phyloP scores from a whole-genome alignment of 2,797 vertebrate species.

The Coregonus suidteri region DNA sequence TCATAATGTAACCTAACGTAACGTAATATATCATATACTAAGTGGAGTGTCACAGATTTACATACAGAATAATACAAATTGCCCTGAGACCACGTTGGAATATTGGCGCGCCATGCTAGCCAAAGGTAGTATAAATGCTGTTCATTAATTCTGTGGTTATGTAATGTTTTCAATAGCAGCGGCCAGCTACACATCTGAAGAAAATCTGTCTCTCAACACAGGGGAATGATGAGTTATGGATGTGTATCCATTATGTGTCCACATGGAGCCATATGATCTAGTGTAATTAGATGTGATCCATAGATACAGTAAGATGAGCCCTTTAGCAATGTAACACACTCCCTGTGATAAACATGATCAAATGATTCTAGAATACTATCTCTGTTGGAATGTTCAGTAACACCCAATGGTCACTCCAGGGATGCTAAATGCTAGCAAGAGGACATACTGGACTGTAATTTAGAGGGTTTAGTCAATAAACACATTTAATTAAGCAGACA shows the following conservation, averaged over 20 bases:
- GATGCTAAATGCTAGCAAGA: constrained; percentile 49
- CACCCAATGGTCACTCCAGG: constrained; percentile 28
- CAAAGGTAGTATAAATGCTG: background rate
- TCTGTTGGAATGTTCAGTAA: background rate
- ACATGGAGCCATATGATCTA: background rate
- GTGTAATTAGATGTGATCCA: background rate
- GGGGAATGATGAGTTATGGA: constrained; percentile 1
- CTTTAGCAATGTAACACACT: background rate
- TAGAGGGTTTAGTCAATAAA: constrained; percentile 54
- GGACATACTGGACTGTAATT: constrained; percentile 50
- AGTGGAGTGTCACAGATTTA: no score
- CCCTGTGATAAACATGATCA: constrained; percentile 3
- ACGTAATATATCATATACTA: no score
- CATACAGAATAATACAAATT: no score
- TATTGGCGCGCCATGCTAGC: background rate
- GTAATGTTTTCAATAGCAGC: background rate
- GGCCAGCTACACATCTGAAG: background rate
- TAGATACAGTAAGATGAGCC: background rate
- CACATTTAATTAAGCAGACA: constrained; percentile 65
- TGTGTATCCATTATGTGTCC: background rate
- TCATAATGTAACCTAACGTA: no score
- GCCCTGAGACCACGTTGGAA: no score
- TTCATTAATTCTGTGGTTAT: background rate
- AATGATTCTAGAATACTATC: background rate
- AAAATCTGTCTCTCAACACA: background rate